phyloP scores from a whole-genome alignment of 2,797 vertebrate genomes.

The Nothura maculosa region DNA sequence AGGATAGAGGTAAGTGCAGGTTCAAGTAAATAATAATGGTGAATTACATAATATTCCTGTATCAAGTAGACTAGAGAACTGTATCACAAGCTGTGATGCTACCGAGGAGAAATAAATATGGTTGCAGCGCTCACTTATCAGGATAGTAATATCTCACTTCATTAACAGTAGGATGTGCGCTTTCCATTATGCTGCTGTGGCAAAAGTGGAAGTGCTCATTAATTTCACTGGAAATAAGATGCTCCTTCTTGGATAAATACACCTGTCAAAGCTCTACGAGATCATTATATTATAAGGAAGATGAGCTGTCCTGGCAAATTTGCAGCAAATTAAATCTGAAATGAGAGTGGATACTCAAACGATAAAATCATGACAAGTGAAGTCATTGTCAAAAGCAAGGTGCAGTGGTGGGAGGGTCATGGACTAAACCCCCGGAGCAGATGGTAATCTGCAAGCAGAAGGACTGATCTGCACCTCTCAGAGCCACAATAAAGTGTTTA shows the following conservation, averaged over 20 bases:
- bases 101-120: neutral
- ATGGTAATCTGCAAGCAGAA: neutral
- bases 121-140: neutral
- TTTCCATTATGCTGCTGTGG: constrained; percentile 22
- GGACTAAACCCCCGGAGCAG: accelerated
- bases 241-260: constrained; percentile 22
- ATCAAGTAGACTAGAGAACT: neutral
- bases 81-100: neutral
- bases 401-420: neutral
- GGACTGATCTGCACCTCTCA: neutral
- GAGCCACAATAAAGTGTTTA: neutral
- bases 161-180: constrained; percentile 26
- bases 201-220: constrained; percentile 25
- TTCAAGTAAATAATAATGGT: constrained; percentile 19
- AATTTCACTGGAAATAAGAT: constrained; percentile 13
- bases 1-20: neutral
- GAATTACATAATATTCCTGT: neutral
- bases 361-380: neutral
- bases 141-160: neutral
- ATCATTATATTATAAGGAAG: neutral
- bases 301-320: constrained; percentile 3
- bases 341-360: neutral
- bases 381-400: neutral
- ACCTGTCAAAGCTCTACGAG: neutral
- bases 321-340: constrained; percentile 10